These are phyloP conservation scores for Suricata suricatta DNA, from an alignment of 2,113 vertebrate genomes.

Conservation along the genomic window DNA sequence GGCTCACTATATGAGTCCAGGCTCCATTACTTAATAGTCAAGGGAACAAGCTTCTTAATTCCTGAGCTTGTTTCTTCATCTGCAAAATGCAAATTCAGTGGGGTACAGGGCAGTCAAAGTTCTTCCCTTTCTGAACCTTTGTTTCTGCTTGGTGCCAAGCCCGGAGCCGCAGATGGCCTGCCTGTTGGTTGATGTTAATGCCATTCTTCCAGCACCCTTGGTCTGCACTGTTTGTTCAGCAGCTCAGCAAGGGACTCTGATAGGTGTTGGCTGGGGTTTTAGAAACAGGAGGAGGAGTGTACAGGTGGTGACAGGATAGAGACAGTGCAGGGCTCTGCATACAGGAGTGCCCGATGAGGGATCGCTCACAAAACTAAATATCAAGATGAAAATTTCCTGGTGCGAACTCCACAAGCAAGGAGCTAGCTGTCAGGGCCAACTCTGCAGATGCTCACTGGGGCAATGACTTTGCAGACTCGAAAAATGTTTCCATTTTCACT, in stretches of 20 bases:
- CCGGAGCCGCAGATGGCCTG: background rate
- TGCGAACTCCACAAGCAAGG: background rate
- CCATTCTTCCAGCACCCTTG: background rate
- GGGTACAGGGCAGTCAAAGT: background rate
- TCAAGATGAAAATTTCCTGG: background rate
- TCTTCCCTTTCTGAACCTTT: background rate
- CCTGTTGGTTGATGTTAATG: background rate
- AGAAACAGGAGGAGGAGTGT: background rate
- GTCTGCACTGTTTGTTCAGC: background rate
- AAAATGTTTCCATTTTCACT: constrained; percentile 51
- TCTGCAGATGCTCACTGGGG: background rate
- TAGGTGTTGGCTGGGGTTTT: background rate
- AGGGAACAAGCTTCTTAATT: background rate
- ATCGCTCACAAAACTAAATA: background rate
- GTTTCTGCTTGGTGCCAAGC: background rate
- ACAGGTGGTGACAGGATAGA: background rate
- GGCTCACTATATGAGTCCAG: background rate
- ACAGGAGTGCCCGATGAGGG: background rate
- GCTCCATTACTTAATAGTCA: background rate
- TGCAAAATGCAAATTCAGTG: background rate
- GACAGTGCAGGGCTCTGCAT: background rate
- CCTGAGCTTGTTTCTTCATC: background rate
- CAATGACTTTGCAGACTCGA: background rate
- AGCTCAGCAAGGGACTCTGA: background rate
- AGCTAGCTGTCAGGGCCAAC: background rate